Evolutionary conservation across 2,797 vertebrate species (phyloP).

Genomic region (Synaphobranchus kaupii): DNA sequence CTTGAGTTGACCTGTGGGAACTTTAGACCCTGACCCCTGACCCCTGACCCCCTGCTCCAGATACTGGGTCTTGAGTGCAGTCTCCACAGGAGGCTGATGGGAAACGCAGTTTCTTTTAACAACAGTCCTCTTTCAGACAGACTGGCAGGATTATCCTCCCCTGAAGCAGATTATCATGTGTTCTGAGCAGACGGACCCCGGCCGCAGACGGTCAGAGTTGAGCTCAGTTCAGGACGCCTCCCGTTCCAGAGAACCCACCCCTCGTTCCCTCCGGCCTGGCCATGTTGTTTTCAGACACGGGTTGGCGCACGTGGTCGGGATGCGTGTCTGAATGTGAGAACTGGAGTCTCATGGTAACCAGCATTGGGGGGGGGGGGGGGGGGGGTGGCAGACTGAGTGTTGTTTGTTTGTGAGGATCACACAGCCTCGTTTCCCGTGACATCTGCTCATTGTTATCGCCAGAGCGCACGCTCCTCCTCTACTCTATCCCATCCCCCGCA

Average conservation of each 20-base stretch:
- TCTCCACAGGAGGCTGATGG: background rate
- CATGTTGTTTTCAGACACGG: background rate
- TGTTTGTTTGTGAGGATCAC: background rate
- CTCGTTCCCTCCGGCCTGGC: background rate
- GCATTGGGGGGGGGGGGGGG: background rate
- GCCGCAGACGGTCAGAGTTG: conserved; percentile 13
- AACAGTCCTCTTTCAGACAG: conserved; percentile 34
- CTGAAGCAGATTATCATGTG: conserved; percentile 70
- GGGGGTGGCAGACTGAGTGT: background rate
- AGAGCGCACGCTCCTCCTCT: background rate
- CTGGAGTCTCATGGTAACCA: background rate
- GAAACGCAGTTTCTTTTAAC: background rate
- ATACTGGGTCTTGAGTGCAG: background rate
- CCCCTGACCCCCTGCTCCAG: background rate
- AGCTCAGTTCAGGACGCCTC: background rate
- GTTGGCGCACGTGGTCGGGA: background rate
- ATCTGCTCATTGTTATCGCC: background rate
- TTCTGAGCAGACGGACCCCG: conserved; percentile 51
- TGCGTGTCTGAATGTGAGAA: background rate
- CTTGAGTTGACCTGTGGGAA: background rate
- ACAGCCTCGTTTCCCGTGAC: background rate
- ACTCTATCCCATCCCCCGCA: background rate
- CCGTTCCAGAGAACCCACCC: too few species aligned
- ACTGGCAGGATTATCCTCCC: conserved; percentile 46
- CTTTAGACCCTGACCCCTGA: background rate